These are phyloP conservation scores for Lepisosteus oculatus DNA, from an alignment of 2,113 vertebrate species.

Conservation along the genomic window DNA sequence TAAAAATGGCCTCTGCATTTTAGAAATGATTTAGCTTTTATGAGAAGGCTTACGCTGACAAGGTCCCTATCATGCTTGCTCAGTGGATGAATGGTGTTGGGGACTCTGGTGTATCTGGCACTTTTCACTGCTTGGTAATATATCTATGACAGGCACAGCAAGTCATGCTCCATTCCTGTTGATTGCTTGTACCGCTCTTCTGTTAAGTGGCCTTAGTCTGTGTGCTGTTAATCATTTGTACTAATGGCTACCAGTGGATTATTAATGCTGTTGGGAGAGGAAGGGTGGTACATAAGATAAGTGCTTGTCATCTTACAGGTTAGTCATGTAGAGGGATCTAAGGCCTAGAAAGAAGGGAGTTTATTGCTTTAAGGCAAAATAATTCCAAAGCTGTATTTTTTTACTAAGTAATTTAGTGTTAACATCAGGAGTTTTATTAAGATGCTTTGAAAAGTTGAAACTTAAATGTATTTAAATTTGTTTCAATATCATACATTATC, in stretches of 20 bases:
- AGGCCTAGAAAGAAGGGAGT: background rate
- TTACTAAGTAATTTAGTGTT: constrained; percentile 13
- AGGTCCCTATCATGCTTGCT: constrained; percentile 36
- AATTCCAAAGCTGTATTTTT: constrained; percentile 7
- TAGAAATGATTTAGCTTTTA: constrained; percentile 39
- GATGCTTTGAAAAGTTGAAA: too few relatives aligned
- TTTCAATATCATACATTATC: too few relatives aligned
- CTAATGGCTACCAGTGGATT: constrained; percentile 43
- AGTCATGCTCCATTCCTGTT: constrained; percentile 30
- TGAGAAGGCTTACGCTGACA: constrained; percentile 31
- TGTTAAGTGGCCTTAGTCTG: constrained; percentile 23
- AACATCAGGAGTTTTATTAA: too few relatives aligned
- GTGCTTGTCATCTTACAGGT: constrained; percentile 19
- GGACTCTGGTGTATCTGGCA: constrained; percentile 18
- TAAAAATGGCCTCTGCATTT: constrained; percentile 36
- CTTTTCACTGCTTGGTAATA: constrained; percentile 25
- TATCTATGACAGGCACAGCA: constrained; percentile 34
- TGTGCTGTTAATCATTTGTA: constrained; percentile 32
- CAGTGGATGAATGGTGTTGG: constrained; percentile 41
- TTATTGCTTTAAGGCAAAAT: background rate
- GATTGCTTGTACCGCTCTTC: constrained; percentile 27
- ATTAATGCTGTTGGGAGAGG: constrained; percentile 44
- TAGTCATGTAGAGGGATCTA: constrained; percentile 18
- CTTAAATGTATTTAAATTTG: too few relatives aligned
- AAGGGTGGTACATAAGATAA: constrained; percentile 11